Conservation (phyloP, 2,113 vertebrate genomes). For the Scortum barcoo region DNA sequence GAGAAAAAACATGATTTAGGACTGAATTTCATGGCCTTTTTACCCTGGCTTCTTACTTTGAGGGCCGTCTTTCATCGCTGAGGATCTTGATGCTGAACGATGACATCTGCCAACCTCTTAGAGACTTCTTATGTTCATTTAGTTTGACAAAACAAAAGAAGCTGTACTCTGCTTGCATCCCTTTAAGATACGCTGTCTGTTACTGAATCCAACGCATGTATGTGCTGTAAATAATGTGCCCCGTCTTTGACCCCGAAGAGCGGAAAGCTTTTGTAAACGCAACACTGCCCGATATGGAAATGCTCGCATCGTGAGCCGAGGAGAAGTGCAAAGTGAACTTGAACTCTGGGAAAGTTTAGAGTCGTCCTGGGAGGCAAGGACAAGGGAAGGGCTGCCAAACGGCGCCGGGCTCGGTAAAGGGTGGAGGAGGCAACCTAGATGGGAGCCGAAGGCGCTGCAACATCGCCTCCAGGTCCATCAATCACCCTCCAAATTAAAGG, state of each 20-base stretch:
- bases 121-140: not conserved
- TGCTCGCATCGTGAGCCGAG: conserved; percentile 2
- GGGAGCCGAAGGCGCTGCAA: conserved; percentile 40
- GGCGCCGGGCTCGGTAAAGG: conserved; percentile 5
- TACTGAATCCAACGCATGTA: not conserved
- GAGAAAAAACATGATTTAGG: not conserved
- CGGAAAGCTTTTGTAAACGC: not conserved
- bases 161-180: not conserved
- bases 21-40: not conserved
- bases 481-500: conserved; percentile 74
- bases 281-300: not conserved
- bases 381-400: conserved; percentile 51
- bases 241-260: not conserved
- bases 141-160: not conserved
- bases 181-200: not conserved
- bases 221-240: not conserved
- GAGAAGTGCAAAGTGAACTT: conserved; percentile 59
- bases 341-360: conserved; percentile 56
- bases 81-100: not conserved
- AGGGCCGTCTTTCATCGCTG: too few species aligned
- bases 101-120: not conserved
- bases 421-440: conserved; percentile 44
- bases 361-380: conserved; percentile 55
- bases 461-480: conserved; percentile 80
- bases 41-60: not conserved